phyloP scores from a whole-genome alignment of 1,140 invertebrate species.

The Dendroctonus valens region DNA sequence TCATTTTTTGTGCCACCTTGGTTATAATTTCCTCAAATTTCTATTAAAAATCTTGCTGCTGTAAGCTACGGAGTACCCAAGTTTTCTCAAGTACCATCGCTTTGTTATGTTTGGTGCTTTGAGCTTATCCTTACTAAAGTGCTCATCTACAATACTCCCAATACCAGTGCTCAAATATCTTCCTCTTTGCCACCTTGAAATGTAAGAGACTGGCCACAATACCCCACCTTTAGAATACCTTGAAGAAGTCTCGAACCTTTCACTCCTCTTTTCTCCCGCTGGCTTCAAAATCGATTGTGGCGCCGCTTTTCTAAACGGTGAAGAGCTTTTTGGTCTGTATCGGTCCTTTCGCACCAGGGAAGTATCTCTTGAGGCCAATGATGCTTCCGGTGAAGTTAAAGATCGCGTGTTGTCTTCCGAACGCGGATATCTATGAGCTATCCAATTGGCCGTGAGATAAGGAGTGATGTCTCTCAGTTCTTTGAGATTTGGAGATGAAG shows the following conservation, averaged over 20 bases:
- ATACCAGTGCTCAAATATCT: too few relatives aligned
- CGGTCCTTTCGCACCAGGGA: constrained; percentile 44
- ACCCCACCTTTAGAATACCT: constrained; percentile 35
- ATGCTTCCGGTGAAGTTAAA: constrained; percentile 55
- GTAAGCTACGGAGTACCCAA: too few relatives aligned
- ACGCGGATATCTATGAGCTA: constrained; percentile 71
- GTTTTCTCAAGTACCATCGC: too few relatives aligned
- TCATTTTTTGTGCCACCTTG: too few relatives aligned
- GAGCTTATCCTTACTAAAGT: too few relatives aligned
- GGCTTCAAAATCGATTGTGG: constrained; percentile 8
- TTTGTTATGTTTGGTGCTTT: too few relatives aligned
- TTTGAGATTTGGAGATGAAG: constrained; percentile 74
- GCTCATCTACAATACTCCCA: too few relatives aligned
- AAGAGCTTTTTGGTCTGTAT: constrained; percentile 51
- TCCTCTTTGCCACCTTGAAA: too few relatives aligned
- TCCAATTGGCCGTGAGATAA: constrained; percentile 73
- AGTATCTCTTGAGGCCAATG: constrained; percentile 44
- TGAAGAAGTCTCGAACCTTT: constrained; percentile 27
- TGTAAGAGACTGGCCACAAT: constrained; percentile 10
- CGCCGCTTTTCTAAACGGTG: constrained; percentile 41
- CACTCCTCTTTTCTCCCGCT: neutral
- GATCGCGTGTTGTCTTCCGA: constrained; percentile 64
- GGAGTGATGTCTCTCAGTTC: constrained; percentile 74
- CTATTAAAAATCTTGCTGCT: too few relatives aligned
- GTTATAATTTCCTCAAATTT: too few relatives aligned